Conservation (phyloP, 2,888 invertebrate species). For the Standfussiana lucernea region DNA sequence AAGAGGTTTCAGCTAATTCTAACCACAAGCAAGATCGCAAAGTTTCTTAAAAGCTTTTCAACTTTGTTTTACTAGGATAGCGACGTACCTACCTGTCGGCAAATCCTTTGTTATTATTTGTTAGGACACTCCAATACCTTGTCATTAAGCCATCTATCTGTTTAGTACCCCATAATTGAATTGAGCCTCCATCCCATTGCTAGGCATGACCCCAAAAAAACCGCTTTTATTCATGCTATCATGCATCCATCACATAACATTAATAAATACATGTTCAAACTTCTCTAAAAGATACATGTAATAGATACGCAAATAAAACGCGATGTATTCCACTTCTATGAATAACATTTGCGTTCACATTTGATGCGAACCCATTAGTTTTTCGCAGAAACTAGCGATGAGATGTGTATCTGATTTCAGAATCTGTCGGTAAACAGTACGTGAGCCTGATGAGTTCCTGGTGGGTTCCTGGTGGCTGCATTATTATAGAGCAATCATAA, state of each 20-base stretch:
- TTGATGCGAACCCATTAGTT: background rate
- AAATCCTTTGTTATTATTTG: background rate
- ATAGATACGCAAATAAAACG: background rate
- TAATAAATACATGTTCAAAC: constrained; percentile 14
- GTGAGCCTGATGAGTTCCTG: background rate
- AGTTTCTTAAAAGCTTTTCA: background rate
- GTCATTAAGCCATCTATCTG: background rate
- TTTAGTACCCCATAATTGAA: background rate
- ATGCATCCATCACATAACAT: background rate
- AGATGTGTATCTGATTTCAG: constrained; percentile 6
- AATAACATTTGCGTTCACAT: constrained; percentile 20
- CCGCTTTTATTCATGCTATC: background rate
- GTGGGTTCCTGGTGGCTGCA: background rate
- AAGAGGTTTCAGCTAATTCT: background rate
- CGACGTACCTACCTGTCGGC: background rate
- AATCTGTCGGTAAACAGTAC: background rate
- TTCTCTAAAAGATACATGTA: background rate
- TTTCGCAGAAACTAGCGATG: constrained; percentile 16
- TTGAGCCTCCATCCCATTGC: background rate
- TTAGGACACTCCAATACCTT: background rate
- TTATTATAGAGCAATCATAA: background rate
- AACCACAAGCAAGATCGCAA: background rate
- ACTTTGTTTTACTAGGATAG: background rate
- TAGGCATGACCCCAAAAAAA: background rate
- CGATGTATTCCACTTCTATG: constrained; percentile 15